Conservation (phyloP, 35 echinoderm and acorn worm species). For the Ptychodera flava region DNA sequence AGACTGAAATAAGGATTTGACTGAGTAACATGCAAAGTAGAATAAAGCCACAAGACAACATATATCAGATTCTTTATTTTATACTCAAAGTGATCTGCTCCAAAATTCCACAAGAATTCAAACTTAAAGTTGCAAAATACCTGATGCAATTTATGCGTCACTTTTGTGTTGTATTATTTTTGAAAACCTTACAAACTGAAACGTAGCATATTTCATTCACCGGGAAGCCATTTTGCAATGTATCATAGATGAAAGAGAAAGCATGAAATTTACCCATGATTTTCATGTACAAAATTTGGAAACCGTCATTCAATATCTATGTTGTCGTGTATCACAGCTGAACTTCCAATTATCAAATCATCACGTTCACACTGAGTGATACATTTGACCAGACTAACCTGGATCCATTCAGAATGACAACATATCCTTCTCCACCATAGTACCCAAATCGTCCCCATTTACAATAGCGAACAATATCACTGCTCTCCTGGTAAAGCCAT, state of each 20-base stretch:
- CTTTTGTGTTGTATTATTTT: neutral
- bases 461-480: slow-evolving; percentile 41
- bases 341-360: too few species aligned
- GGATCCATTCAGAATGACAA: slow-evolving; percentile 58
- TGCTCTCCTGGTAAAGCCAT: slow-evolving; percentile 41
- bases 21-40: neutral
- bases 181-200: neutral
- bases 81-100: neutral
- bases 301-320: too few species aligned
- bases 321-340: too few species aligned
- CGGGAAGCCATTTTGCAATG: too few species aligned
- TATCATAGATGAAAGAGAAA: too few species aligned
- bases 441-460: slow-evolving; percentile 69
- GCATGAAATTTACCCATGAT: too few species aligned
- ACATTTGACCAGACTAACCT: too few species aligned
- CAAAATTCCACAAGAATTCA: neutral
- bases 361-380: too few species aligned
- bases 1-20: neutral
- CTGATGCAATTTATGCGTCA: neutral
- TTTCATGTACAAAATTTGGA: too few species aligned
- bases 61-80: neutral
- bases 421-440: slow-evolving; percentile 82
- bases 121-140: neutral
- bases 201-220: neutral
- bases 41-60: neutral